Base-by-base conservation (phyloP, 2,888 invertebrate species). In the Phania funesta region DNA sequence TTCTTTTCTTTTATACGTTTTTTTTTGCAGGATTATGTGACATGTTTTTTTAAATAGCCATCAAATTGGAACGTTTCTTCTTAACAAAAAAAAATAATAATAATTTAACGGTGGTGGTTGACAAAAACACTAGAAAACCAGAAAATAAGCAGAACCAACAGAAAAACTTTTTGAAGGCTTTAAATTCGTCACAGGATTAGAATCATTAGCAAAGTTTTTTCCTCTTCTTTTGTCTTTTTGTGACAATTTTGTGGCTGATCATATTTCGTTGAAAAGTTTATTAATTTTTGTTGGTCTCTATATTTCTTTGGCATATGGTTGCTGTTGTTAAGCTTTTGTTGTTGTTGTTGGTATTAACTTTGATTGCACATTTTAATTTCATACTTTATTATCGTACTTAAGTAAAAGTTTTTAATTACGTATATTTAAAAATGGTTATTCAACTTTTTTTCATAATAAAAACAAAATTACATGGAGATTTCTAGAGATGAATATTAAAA, bases 1-100 rank as follows among this genome's bases (percentile, higher is more conserved):
- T 32, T 62, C 22, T 56, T 58, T 54, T 8, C 54, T 38, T 56
- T 48, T 7, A 9, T 58, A n/a, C n/a, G n/a, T n/a, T n/a, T n/a
- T n/a, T 41, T 8, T 32, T 79, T 73, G 44, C 16, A 52, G 67
- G 74, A 73, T 68, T 74, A 74, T 74, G 80, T 80, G 78, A 79
- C 78, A 79, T 79, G 71, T 65, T 60, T 79, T 71, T 79, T 79
- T 71, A 79, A 79, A 73, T 79, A 79, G 78, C 78, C 78, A 79
- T 58, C 78, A 65, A 79, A 79, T 79, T 71, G 67, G 65, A 73
- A 65, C 24, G 41, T 58, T 44, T 73, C 38, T 41, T 35, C 9
- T 22, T 4, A 60, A 41, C 22, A 32, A 50, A 11, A 29, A 54
- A 20, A 41, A 38, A 71, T 35, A 48, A 56, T 18, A 78, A 56